A percentile compares a stretch with the other conserved stretches of the same genome.
Conservation (phyloP, 2,888 invertebrate species). For the Drosophila recens region DNA sequence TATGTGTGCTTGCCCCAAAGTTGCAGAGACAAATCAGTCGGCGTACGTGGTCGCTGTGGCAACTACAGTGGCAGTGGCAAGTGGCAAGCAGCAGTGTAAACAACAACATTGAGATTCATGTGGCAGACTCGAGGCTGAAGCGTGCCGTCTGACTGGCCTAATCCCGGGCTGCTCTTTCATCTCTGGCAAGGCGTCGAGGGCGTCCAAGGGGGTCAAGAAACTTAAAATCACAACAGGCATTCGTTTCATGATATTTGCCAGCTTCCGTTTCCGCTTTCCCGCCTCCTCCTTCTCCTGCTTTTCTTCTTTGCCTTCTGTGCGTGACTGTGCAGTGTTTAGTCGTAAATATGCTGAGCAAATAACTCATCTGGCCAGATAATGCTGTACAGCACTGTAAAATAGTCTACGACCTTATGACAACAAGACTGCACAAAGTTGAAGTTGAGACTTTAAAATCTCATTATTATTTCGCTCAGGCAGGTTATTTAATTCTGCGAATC, state of each 20-base stretch:
- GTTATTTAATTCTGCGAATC: conserved; percentile 44
- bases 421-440: conserved; percentile 9
- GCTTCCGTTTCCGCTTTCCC: conserved; percentile 52
- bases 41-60: conserved; percentile 52
- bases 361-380: conserved; percentile 71
- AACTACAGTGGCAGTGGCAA: conserved; percentile 10
- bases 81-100: conserved; percentile 30
- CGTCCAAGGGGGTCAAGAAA: conserved; percentile 58
- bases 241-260: conserved; percentile 66
- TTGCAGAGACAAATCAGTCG: conserved; percentile 65
- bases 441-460: conserved; percentile 53
- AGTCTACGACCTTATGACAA: conserved; percentile 17
- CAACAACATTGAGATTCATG: conserved; percentile 78
- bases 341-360: conserved; percentile 73
- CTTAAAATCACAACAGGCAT: conserved; percentile 73
- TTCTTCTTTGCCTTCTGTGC: background rate
- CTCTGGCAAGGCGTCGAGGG: conserved; percentile 27
- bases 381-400: conserved; percentile 57
- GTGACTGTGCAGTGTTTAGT: conserved; percentile 44
- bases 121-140: conserved; percentile 51
- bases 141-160: conserved; percentile 62
- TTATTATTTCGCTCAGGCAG: conserved; percentile 66
- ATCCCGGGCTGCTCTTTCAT: conserved; percentile 65
- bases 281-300: background rate
- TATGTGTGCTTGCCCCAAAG: background rate